These are phyloP conservation scores for Ianthella basta DNA, from an alignment of 37 sponge, comb jelly and placozoan species.

Conservation along the genomic window DNA sequence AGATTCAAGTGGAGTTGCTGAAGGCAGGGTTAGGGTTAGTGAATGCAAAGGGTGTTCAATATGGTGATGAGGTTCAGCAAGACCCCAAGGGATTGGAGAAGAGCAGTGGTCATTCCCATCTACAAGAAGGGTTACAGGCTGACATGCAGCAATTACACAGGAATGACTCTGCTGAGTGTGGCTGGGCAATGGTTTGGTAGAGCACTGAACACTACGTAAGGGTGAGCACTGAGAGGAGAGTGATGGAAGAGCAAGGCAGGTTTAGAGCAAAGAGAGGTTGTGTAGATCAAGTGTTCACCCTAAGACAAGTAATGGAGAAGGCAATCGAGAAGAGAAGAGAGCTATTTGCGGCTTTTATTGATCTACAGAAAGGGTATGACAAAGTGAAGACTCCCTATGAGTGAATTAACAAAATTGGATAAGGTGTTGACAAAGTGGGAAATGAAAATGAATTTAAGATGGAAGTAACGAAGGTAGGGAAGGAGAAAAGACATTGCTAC, in stretches of 20 bases:
- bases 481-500: no score
- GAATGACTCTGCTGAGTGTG: neutral
- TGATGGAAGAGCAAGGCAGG: slow-evolving; percentile 17
- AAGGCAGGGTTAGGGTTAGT: neutral
- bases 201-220: neutral
- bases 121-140: neutral
- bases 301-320: slow-evolving; percentile 7
- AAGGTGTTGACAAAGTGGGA: no score
- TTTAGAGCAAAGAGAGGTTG: slow-evolving; percentile 21
- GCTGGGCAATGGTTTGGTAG: slow-evolving; percentile 1
- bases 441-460: no score
- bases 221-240: neutral
- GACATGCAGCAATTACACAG: slow-evolving; percentile 2
- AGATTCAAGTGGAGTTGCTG: slow-evolving; percentile 13
- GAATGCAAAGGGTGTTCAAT: neutral
- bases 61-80: no score
- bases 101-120: slow-evolving; percentile 4
- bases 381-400: no score
- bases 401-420: no score
- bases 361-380: no score
- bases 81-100: slow-evolving; percentile 13
- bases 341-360: no score
- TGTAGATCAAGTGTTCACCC: neutral
- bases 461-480: no score
- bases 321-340: neutral